Evolutionary conservation across 1,140 invertebrate species (phyloP), one percentile per base, ranked within the genome.

Genomic region (Mercenaria mercenaria): DNA sequence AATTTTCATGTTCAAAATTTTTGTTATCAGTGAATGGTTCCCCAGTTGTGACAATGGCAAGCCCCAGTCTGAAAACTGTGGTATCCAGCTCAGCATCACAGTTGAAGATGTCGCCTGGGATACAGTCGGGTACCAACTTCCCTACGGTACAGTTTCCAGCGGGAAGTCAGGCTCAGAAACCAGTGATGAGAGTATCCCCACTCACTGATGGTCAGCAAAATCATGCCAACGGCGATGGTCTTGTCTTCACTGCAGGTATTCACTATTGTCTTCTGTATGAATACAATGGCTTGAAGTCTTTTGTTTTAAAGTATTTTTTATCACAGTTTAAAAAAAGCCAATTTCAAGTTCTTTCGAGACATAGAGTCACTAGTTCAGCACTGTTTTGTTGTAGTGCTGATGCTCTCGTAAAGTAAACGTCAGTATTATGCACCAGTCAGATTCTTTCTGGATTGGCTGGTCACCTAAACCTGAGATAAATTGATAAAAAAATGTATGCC

Each of bases 171-270:
- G 37, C 74, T 52, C 80, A 89, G n/a, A 95, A 94, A 91, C 95
- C 95, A 52, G 91, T 96, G 15, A 93, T 95, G 88, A 91, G 93
- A 56, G 95, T 96, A 20, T 92, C 93, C 20, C 95, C 95, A 23
- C 82, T 95, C 50, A 88, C 92, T 67, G 87, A 91, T 39, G 88
- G 92, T 18, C 50, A 47, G 23, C 92, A 76, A 64, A 90, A 37
- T 39, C 56, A 43, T 56, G 72, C 56, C 15, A 88, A 41, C 41
- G 32, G 32, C 15, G 74, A 79, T 61, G 59, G 61, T 0, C 43
- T 64, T 34, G 84, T 86, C 23, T 85, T 83, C 39, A 72, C 77
- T n/a, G 50, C 83, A 74, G 76, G 59, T 91, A 85, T n/a, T n/a
- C n/a, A n/a, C n/a, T n/a, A n/a, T 15, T 11, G n/a, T n/a, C n/a